Evolutionary conservation across 1,140 invertebrate species (phyloP), one percentile per base, ranked within the genome.

Genomic region (Hermatobates lingyangjiaoensis): DNA sequence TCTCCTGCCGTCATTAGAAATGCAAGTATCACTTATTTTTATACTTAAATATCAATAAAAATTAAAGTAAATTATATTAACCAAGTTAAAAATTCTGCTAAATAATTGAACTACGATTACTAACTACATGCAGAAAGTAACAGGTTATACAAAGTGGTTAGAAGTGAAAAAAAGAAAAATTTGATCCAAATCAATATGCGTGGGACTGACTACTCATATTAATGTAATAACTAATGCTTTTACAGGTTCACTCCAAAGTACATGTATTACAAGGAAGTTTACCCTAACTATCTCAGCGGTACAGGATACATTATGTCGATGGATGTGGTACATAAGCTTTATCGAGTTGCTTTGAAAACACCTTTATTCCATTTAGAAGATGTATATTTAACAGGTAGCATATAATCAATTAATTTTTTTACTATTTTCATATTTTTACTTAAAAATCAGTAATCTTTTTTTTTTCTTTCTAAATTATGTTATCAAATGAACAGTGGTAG

Each of bases 331-430:
- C 59, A 61, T 23, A 75, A 71, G 52, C 66, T 91, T 7, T 87
- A 83, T 60, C 62, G 74, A 21, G 74, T 78, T 15, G 77, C 85
- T 0, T 61, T 87, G 1, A 64, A 66, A 39, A 83, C 78, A 12
- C 74, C 76, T 5, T 68, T 85, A 28, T 74, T 88, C 54, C 81
- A 87, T 61, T 63, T 88, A 21, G 88, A 92, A 62, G 88, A 91
- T 62, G 80, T 91, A 45, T 92, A 80, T 62, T 74, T 90, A 15
- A 91, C 87, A 4, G 88, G 87, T n/a, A n/a, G n/a, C n/a, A n/a
- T n/a, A n/a, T n/a, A n/a, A n/a, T n/a, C n/a, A n/a, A n/a, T n/a
- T 74, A 58, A 64, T 14, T 39, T 28, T 26, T 25, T 24, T 50
- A 34, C 3, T 23, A 27, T 46, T 23, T 44, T 21, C 24, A 44